Percentiles rank a stretch among this genome's conserved stretches.
Evolutionary conservation across 2,113 vertebrate genomes (phyloP).

Genomic region (Boleophthalmus pectinirostris): DNA sequence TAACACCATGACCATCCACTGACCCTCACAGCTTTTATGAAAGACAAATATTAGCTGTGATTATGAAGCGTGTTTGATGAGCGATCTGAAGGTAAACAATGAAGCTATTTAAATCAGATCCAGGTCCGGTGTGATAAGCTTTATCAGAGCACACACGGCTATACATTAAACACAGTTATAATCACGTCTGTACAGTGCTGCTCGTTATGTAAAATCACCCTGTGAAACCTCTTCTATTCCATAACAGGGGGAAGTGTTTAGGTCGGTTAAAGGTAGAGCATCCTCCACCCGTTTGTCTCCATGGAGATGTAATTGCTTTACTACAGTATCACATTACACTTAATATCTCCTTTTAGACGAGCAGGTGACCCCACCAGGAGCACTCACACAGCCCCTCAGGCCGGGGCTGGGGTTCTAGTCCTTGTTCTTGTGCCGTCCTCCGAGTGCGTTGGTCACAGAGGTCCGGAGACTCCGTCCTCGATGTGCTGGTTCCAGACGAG

Average conservation of each 20-base stretch:
- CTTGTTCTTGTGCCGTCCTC: too few species aligned
- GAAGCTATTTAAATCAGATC: background rate
- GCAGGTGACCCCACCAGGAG: too few species aligned
- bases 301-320: too few species aligned
- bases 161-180: conserved; percentile 12
- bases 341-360: too few species aligned
- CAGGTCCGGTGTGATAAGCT: background rate
- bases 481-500: too few species aligned
- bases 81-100: conserved; percentile 8
- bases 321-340: too few species aligned
- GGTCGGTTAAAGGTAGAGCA: background rate
- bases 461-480: too few species aligned
- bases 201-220: background rate
- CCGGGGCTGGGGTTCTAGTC: too few species aligned
- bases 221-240: background rate
- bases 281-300: too few species aligned
- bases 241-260: background rate
- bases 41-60: conserved; percentile 6
- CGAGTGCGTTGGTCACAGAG: too few species aligned
- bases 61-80: conserved; percentile 23
- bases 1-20: too few species aligned
- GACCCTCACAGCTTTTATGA: background rate
- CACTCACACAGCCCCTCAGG: too few species aligned
- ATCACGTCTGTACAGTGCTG: background rate
- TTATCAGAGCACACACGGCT: conserved; percentile 1